These are phyloP conservation scores for Drosophila acutilabella DNA, from an alignment of 2,888 invertebrate genomes.

Conservation along the genomic window DNA sequence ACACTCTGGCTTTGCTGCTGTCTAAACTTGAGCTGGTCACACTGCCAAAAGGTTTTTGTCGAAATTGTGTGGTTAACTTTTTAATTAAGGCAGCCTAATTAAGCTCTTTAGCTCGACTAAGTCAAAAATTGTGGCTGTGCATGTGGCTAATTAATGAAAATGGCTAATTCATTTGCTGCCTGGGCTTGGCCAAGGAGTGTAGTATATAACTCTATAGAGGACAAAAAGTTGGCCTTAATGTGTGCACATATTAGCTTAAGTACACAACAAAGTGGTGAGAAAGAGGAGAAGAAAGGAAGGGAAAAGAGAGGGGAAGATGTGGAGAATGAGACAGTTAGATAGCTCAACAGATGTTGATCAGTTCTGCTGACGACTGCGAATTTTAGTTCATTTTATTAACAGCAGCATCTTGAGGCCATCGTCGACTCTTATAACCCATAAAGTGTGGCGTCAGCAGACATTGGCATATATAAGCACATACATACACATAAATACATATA, in stretches of 20 bases:
- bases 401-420: conserved; percentile 36
- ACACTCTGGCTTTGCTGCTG: neutral
- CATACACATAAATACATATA: neutral
- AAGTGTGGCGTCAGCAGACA: conserved; percentile 44
- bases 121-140: conserved; percentile 14
- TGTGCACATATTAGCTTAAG: conserved; percentile 43
- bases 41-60: neutral
- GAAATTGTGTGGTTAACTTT: neutral
- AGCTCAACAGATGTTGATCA: conserved; percentile 10
- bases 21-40: neutral
- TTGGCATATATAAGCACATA: neutral
- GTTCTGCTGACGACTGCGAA: conserved; percentile 42
- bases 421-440: conserved; percentile 17
- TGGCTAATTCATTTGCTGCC: conserved; percentile 23
- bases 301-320: neutral
- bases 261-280: conserved; percentile 12
- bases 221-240: conserved; percentile 44
- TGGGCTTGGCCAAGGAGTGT: conserved; percentile 7
- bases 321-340: neutral
- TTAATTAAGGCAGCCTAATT: conserved; percentile 11
- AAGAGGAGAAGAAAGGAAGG: neutral
- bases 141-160: conserved; percentile 47
- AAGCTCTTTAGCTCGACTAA: conserved; percentile 6
- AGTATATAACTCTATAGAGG: conserved; percentile 33
- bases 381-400: conserved; percentile 17